Conservation (phyloP, 2,888 invertebrate genomes). For the Scrobipalpa costella region DNA sequence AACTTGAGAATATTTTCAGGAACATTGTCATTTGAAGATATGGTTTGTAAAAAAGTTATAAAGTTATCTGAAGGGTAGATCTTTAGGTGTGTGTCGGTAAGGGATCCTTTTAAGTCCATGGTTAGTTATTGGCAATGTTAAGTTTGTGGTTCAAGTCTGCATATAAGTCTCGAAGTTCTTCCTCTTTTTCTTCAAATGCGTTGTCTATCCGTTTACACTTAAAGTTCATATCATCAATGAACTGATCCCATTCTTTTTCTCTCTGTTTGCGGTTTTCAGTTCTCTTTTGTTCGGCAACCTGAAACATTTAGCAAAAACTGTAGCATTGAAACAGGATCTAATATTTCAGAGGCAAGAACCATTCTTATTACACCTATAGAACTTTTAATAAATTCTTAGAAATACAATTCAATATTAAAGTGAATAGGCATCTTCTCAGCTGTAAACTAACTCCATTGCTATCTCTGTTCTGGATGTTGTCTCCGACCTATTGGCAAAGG, state of each 20-base stretch:
- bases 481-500: no score
- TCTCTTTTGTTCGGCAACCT: conserved; percentile 54
- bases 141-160: conserved; percentile 87
- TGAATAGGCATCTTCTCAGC: no score
- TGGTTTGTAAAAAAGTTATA: conserved; percentile 74
- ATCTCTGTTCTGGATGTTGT: no score
- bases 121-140: conserved; percentile 76
- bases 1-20: conserved; percentile 78
- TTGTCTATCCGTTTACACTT: conserved; percentile 88
- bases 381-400: background rate
- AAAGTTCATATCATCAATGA: conserved; percentile 89
- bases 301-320: conserved; percentile 34
- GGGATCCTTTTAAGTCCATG: conserved; percentile 80
- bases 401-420: no score
- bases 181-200: conserved; percentile 89
- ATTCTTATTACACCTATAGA: background rate
- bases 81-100: conserved; percentile 83
- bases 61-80: conserved; percentile 84
- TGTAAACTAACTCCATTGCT: no score
- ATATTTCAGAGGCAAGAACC: background rate
- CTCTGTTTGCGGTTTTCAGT: conserved; percentile 59
- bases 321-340: background rate
- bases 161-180: conserved; percentile 87
- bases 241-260: conserved; percentile 85
- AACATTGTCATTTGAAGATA: conserved; percentile 67